Base-by-base conservation (phyloP, 2,797 vertebrate genomes). In the Xerus rutilus region DNA sequence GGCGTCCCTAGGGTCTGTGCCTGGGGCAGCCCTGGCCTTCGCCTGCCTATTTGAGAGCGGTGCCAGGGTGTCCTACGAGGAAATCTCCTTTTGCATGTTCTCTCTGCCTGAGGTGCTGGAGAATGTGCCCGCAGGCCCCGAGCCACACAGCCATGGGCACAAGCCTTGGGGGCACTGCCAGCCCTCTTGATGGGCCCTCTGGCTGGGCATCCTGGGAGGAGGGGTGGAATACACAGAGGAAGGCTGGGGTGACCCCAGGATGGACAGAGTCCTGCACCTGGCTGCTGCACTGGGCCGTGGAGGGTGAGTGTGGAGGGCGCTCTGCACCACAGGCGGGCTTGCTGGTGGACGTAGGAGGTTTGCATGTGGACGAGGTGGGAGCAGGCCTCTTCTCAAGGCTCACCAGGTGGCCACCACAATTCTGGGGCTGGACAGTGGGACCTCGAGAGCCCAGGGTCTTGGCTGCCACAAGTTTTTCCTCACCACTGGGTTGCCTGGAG, bases 61-160 rank as follows among this genome's bases (percentile, higher is more conserved):
- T 28, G 93, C 76, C 1, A 97, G 92, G 59, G 99, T 99, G 0
- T 99, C 99, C 20, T 99, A 99, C 0, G 99, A 99, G 35, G 99
- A 99, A 96, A 99, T 99, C 97, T 99, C 99, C 94, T 99, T 99
- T 90, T 99, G 99, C 97, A 98, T 99, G 96, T 99, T 99, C 97
- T 99, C 99, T 0, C 98, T 99, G 49, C 98, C 98, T 0, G 99
- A 99, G 1, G 99, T 99, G 23, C 99, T 99, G 23, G 98, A 99
- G 96, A 99, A 99, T 78, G 98, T 99, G 73, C 99, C 99, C 3
- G 93, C 96, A 0, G 84, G 54, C 0, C 86, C 89, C 0, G 0
- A 12, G 47, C 32, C 0, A 0, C n/a, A 2, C 0, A 0, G 21
- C 30, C n/a, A 0, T 23, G 0, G 52, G 43, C 3, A 25, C 52